Evolutionary conservation across 2,888 invertebrate species (phyloP), one percentile per base, ranked within the genome.

Genomic region (Plusia festucae): DNA sequence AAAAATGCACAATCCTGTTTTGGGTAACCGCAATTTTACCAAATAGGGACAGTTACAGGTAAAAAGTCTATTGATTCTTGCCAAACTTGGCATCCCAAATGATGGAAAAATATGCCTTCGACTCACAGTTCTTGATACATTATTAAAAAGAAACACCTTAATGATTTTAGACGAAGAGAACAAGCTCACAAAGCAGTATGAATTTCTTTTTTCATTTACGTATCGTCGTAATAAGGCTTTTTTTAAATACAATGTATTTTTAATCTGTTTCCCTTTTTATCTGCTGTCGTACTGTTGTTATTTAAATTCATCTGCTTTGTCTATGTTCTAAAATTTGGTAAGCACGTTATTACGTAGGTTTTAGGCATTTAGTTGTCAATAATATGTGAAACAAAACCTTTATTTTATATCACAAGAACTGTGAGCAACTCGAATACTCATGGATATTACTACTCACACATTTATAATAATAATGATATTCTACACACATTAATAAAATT

Each of bases 21-120:
- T n/a, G 15, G 40, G 40, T 40, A 40, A 40, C 40, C 40, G 40
- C n/a, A n/a, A n/a, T n/a, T n/a, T n/a, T n/a, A n/a, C n/a, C n/a
- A n/a, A n/a, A n/a, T n/a, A n/a, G n/a, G n/a, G n/a, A n/a, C n/a
- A n/a, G n/a, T n/a, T n/a, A n/a, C n/a, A n/a, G n/a, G n/a, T n/a
- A n/a, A 15, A n/a, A 40, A n/a, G 40, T 40, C 40, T 40, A 40
- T n/a, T 34, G n/a, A 40, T 40, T 40, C 40, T 40, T 40, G 40
- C 40, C 40, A n/a, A 40, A 40, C n/a, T n/a, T n/a, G n/a, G n/a
- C n/a, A n/a, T n/a, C n/a, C n/a, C n/a, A n/a, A n/a, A n/a, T n/a
- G n/a, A n/a, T n/a, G n/a, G n/a, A 40, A n/a, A 11, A n/a, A 7
- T 3, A 5, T 0, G 6, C 40, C 40, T 40, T 40, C 6, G 0